Evolutionary conservation across 2,797 vertebrate genomes (phyloP), one percentile per base, ranked within the genome.

Genomic region (Amniataba percoides): DNA sequence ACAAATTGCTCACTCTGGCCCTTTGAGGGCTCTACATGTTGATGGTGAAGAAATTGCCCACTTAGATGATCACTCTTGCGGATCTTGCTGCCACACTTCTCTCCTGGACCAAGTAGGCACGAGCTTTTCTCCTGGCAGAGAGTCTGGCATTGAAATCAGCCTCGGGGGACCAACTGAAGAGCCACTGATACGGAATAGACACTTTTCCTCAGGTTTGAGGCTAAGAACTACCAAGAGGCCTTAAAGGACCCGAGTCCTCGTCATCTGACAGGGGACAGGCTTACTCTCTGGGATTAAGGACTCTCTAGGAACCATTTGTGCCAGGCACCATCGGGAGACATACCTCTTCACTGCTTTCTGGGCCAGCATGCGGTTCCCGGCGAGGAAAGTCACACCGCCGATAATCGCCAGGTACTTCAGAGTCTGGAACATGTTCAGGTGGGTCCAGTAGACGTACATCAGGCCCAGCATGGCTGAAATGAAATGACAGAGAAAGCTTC

Each of bases 391-490:
- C 73, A 99, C 81, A 5, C 95, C 96, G 21, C 98, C 98, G 27
- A 99, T 92, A 89, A 99, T 95, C 61, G 98, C 97, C 94, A 99
- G 94, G 91, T 99, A 99, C 93, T 99, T 98, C 78, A 99, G 93
- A 19, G 98, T 99, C 94, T 99, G 98, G 95, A 99, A 99, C 98
- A 99, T 99, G 95, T 99, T 96, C 81, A 99, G 96, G 65, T 99
- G 97, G 86, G 98, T 99, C 98, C 98, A 99, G 93, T 99, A 99
- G 74, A 99, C 91, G 15, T 99, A 99, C 98, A 99, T 98, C 80
- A 99, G 96, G 53, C 97, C 97, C 89, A 99, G 90, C 96, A 97
- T 95, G 19, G 97, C 98, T 99, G 90, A 36, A 90, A 75, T 0
- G 2, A 67, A 71, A 81, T 8, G 34, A 25, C 0, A 23, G 5